Evolutionary conservation across 1,140 invertebrate species (phyloP), one percentile per base, ranked within the genome.

Genomic region (Cotesia glomerata): DNA sequence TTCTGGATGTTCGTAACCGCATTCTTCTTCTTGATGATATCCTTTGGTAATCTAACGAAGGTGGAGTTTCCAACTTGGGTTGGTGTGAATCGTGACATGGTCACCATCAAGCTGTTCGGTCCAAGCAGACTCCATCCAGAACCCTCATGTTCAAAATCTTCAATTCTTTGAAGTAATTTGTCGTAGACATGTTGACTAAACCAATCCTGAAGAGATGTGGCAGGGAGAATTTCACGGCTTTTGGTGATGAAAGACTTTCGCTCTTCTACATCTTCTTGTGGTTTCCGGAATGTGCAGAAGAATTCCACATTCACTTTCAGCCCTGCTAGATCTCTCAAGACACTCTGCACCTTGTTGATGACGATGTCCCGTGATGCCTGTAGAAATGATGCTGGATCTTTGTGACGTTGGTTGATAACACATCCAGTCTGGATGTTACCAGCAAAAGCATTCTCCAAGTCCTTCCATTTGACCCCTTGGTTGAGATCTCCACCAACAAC

Each of bases 1-100:
- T 26, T 26, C 3, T 26, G 26, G 26, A 26, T 26, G 1, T 26
- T 26, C 26, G 1, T 26, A 26, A 26, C 26, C 26, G 26, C 26
- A 26, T 26, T 1, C 26, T 26, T n/a, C n/a, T n/a, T 26, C 26
- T 3, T 26, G 26, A 26, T 26, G 3, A 78, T 76, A 39, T 18
- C 62, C 39, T 56, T 11, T 13, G 73, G 71, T 69, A 75, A 65
- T 13, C 63, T 56, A 4, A 35, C 51, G 52, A 52, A 76, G 1
- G 77, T 74, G 9, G 62, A 76, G 13, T 70, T 67, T 14, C 75
- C 81, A 13, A 66, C 49, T n/a, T 32, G 32, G 26, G 81, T 64
- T 18, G 82, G 81, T 32, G 77, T 79, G 77, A 81, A 80, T 59
- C 74, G 68, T 59, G 77, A 74, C 4, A 76, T 78, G 36, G 72